These are phyloP conservation scores for Dione vanillae DNA, from an alignment of 2,888 invertebrate genomes.

Conservation along the genomic window DNA sequence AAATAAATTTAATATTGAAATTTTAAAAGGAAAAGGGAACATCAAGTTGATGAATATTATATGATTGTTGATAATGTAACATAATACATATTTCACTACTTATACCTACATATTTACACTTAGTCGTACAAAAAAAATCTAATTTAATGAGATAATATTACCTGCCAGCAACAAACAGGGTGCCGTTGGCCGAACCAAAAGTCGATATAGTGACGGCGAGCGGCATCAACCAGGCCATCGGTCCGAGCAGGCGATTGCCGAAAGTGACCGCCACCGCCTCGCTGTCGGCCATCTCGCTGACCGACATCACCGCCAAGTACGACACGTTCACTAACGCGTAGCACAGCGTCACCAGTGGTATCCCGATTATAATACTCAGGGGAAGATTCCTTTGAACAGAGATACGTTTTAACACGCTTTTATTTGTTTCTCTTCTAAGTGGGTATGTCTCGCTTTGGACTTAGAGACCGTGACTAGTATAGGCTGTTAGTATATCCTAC, in stretches of 20 bases:
- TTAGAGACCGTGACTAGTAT: too few relatives aligned
- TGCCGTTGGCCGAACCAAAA: constrained; percentile 97
- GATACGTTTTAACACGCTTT: too few relatives aligned
- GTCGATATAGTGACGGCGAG: constrained; percentile 96
- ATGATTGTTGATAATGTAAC: too few relatives aligned
- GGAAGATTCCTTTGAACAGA: constrained; percentile 90
- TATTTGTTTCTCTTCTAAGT: too few relatives aligned
- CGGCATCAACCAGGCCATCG: constrained; percentile 96
- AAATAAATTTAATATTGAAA: not conserved
- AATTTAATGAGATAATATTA: constrained; percentile 55
- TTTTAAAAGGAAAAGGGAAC: not conserved
- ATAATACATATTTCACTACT: too few relatives aligned
- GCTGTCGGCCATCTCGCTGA: constrained; percentile 94
- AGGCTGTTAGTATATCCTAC: too few relatives aligned
- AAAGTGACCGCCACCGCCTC: constrained; percentile 98
- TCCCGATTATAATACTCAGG: constrained; percentile 95
- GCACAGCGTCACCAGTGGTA: constrained; percentile 96
- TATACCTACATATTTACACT: too few relatives aligned
- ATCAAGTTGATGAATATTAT: not conserved
- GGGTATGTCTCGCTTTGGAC: too few relatives aligned
- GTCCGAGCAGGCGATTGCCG: constrained; percentile 93
- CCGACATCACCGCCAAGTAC: constrained; percentile 97
- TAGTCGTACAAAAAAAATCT: too few relatives aligned
- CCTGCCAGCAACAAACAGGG: constrained; percentile 96
- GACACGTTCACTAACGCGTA: constrained; percentile 97